Evolutionary conservation across 2,797 vertebrate genomes (phyloP).

Genomic region (Chelidonichthys spinosus): DNA sequence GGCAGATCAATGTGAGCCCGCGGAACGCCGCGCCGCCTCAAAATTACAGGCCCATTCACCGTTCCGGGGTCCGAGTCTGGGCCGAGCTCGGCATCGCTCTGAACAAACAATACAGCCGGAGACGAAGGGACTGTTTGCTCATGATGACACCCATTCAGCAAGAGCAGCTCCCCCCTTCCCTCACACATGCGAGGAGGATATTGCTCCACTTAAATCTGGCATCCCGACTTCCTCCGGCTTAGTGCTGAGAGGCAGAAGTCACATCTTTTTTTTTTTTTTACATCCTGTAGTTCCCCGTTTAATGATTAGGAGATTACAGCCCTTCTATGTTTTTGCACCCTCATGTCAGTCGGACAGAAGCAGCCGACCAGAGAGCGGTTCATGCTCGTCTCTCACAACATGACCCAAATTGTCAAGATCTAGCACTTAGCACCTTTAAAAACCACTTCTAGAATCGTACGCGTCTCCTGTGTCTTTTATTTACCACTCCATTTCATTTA

Average conservation of each 20-base stretch:
- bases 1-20: conserved; percentile 77
- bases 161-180: conserved; percentile 35
- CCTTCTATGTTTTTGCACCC: conserved; percentile 58
- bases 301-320: conserved; percentile 63
- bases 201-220: conserved; percentile 67
- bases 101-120: conserved; percentile 54
- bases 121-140: conserved; percentile 37
- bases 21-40: conserved; percentile 52
- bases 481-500: conserved; percentile 22
- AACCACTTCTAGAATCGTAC: conserved; percentile 32
- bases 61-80: conserved; percentile 33
- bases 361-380: conserved; percentile 37
- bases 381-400: conserved; percentile 42
- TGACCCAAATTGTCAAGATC: conserved; percentile 55
- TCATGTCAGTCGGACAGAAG: conserved; percentile 57
- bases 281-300: conserved; percentile 62
- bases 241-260: conserved; percentile 58
- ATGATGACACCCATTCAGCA: conserved; percentile 60
- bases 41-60: conserved; percentile 69
- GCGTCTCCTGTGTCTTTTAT: conserved; percentile 31
- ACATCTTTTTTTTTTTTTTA: conserved; percentile 39
- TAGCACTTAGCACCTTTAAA: conserved; percentile 45
- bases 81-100: conserved; percentile 56
- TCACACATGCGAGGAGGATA: conserved; percentile 59
- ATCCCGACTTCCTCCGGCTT: conserved; percentile 59